These are phyloP conservation scores for Drosophila prosaltans DNA, from an alignment of 1,140 invertebrate genomes.

Conservation along the genomic window DNA sequence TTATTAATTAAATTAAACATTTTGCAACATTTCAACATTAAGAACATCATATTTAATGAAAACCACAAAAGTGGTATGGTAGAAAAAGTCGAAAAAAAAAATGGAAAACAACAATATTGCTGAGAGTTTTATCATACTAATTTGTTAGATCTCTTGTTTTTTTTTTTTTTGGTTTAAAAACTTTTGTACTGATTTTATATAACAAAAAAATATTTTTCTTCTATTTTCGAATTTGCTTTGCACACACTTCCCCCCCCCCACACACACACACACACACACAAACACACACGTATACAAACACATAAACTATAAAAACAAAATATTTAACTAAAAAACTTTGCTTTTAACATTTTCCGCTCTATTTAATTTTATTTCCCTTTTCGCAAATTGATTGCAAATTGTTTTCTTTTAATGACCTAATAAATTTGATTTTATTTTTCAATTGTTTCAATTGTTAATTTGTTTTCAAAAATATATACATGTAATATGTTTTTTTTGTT, in stretches of 20 bases:
- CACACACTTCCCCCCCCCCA: conserved; percentile 40
- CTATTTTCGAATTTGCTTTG: conserved; percentile 73
- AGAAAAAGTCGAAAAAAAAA: conserved; percentile 17
- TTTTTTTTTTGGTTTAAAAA: conserved; percentile 10
- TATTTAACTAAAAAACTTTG: conserved; percentile 22
- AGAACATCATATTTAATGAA: not conserved
- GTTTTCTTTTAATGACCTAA: conserved; percentile 44
- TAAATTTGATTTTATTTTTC: conserved; percentile 25
- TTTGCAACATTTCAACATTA: not conserved
- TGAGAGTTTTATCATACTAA: conserved; percentile 1
- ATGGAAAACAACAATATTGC: not conserved
- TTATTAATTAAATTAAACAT: not conserved
- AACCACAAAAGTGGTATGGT: conserved; percentile 52
- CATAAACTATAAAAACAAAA: conserved; percentile 10
- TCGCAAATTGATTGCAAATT: conserved; percentile 34
- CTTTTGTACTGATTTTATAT: conserved; percentile 60
- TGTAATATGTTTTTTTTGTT: not conserved
- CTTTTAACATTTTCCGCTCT: conserved; percentile 7
- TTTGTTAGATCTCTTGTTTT: not conserved
- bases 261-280: conserved; percentile 22
- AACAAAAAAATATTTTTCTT: conserved; percentile 66
- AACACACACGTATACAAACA: conserved; percentile 20
- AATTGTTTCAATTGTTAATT: conserved; percentile 14
- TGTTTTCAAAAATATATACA: conserved; percentile 10
- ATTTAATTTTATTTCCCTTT: conserved; percentile 14